Percentiles rank a stretch among this genome's conserved stretches.
These are phyloP conservation scores for Cynopterus brachyotis DNA, from an alignment of 2,113 vertebrate species.

Conservation along the genomic window DNA sequence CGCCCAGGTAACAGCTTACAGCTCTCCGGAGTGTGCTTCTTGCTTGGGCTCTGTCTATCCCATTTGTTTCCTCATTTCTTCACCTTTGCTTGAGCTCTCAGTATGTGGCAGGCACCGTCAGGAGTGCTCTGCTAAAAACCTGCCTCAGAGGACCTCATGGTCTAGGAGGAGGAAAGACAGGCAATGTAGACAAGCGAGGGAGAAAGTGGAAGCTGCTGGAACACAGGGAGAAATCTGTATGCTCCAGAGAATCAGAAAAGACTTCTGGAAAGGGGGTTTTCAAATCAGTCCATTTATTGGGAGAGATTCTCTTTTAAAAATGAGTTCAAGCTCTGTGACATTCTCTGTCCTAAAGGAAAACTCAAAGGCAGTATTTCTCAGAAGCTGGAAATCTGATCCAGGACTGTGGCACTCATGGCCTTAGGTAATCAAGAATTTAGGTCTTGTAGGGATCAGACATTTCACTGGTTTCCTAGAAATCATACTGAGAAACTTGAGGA, in stretches of 20 bases:
- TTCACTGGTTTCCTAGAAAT: slow-evolving; percentile 46
- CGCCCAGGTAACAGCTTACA: slow-evolving; percentile 87
- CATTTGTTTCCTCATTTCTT: neutral
- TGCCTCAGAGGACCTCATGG: neutral
- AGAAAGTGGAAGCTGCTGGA: neutral
- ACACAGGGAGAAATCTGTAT: neutral
- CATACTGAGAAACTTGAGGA: neutral
- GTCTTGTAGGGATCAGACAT: neutral
- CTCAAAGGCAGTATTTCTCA: neutral
- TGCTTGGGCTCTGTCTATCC: rapidly evolving
- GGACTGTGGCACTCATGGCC: neutral
- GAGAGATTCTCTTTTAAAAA: neutral
- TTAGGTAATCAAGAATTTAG: neutral
- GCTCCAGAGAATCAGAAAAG: neutral
- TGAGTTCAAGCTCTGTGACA: neutral
- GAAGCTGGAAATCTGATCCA: neutral
- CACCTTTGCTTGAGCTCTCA: neutral
- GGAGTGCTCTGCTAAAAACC: neutral
- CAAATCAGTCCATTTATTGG: neutral
- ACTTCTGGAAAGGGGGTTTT: neutral
- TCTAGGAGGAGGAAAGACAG: neutral
- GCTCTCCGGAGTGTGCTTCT: neutral
- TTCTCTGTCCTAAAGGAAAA: neutral
- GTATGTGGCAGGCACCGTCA: rapidly evolving
- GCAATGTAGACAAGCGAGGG: neutral